phyloP scores from a whole-genome alignment of 2,113 vertebrate species.

The Ginglymostoma cirratum region DNA sequence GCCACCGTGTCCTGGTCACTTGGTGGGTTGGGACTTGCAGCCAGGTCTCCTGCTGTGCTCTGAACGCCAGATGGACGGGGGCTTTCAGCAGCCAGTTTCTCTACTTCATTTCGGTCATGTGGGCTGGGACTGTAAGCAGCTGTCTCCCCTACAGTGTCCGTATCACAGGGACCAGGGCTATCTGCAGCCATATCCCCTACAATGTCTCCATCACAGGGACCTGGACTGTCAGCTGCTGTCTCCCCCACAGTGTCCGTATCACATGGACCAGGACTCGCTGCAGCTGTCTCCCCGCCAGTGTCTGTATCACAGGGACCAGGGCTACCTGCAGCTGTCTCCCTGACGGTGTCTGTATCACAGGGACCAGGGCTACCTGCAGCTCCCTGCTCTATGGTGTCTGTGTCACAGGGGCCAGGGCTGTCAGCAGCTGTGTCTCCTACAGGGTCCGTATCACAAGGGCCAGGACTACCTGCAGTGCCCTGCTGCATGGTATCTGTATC shows the following conservation, averaged over 20 bases:
- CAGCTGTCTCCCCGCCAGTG: neutral
- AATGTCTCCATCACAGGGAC: neutral
- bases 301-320: neutral
- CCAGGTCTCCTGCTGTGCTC: neutral
- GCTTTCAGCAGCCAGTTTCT: neutral
- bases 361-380: neutral
- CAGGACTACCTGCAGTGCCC: neutral
- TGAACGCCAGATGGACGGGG: neutral
- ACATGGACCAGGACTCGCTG: neutral
- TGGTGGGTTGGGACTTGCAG: neutral
- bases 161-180: neutral
- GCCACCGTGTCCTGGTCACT: neutral
- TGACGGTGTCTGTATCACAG: neutral
- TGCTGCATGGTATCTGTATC: neutral
- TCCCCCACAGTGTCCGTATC: neutral
- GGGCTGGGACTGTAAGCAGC: neutral
- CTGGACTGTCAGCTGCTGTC: neutral
- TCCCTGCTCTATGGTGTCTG: neutral
- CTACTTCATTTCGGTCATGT: neutral
- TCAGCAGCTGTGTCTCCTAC: neutral
- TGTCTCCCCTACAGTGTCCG: neutral
- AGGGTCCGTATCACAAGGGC: neutral
- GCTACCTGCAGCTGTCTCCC: neutral
- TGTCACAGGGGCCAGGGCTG: neutral
- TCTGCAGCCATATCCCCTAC: neutral